Evolutionary conservation across 1,140 invertebrate species (phyloP).

Genomic region (Potamilus streckersoni): DNA sequence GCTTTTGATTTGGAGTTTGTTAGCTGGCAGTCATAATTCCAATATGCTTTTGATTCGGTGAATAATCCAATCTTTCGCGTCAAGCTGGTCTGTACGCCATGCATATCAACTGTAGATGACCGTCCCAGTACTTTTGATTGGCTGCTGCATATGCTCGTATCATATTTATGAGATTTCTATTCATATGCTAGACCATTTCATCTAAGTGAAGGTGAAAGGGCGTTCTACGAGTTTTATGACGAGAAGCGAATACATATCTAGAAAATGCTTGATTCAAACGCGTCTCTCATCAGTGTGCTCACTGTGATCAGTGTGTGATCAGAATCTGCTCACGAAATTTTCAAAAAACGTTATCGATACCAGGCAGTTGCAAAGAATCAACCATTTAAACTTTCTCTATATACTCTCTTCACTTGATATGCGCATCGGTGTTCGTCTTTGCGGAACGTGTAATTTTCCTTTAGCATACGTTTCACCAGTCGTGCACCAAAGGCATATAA

Average conservation of each 20-base stretch:
- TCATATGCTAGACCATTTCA: background rate
- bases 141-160: background rate
- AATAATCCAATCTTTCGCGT: background rate
- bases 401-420: conserved; percentile 1
- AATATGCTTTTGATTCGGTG: too few relatives aligned
- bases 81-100: background rate
- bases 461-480: too few relatives aligned
- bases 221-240: background rate
- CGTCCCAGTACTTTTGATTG: conserved; percentile 10
- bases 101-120: conserved; percentile 1
- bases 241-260: background rate
- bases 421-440: background rate
- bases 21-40: too few relatives aligned
- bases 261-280: conserved; percentile 6
- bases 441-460: too few relatives aligned
- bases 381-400: conserved; percentile 11
- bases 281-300: conserved; percentile 5
- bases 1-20: too few relatives aligned
- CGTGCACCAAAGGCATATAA: too few relatives aligned
- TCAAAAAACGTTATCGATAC: background rate
- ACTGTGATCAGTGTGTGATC: background rate
- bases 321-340: conserved; percentile 10
- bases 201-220: conserved; percentile 3
- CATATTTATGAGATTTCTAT: conserved; percentile 1
- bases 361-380: background rate